A percentile compares a stretch with the other conserved stretches of the same genome.
phyloP scores from a whole-genome alignment of 1,140 invertebrate species.

The Parasteatoda tepidariorum region DNA sequence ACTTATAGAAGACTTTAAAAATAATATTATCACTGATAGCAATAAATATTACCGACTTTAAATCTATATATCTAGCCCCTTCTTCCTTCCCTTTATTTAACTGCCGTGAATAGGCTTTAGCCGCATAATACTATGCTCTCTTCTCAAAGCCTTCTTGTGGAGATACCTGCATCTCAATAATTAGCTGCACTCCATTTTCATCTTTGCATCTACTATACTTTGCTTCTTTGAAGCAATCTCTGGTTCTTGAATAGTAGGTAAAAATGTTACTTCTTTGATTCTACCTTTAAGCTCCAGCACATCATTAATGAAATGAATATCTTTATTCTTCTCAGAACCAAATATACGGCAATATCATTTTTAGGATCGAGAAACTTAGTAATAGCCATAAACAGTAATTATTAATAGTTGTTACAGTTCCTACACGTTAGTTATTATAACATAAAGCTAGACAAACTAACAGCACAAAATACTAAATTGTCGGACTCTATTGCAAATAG shows the following conservation, averaged over 20 bases:
- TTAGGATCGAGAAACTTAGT: slow-evolving; percentile 27
- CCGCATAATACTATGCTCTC: slow-evolving; percentile 41
- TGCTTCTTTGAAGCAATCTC: slow-evolving; percentile 31
- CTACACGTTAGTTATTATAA: too few relatives aligned
- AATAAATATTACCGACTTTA: too few relatives aligned
- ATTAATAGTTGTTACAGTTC: too few relatives aligned
- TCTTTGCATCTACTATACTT: slow-evolving; percentile 27
- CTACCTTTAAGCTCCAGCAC: slow-evolving; percentile 18
- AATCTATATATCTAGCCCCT: background rate
- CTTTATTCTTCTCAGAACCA: slow-evolving; percentile 50
- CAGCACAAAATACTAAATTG: too few relatives aligned
- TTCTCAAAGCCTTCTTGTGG: slow-evolving; percentile 37
- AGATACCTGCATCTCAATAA: slow-evolving; percentile 30
- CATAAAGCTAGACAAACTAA: too few relatives aligned
- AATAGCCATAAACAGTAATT: slow-evolving; percentile 25
- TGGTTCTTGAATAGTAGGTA: slow-evolving; percentile 10
- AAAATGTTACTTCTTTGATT: slow-evolving; percentile 21
- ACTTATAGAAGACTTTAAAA: too few relatives aligned
- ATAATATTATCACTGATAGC: too few relatives aligned
- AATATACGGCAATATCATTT: slow-evolving; percentile 22
- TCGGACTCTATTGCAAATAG: too few relatives aligned
- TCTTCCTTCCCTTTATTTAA: slow-evolving; percentile 16
- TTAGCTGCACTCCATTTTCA: background rate
- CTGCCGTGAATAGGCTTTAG: slow-evolving; percentile 45
- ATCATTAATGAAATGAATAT: slow-evolving; percentile 44